Evolutionary conservation across 2,113 vertebrate species (phyloP), one percentile per base, ranked within the genome.

Genomic region (Barbus barbus): DNA sequence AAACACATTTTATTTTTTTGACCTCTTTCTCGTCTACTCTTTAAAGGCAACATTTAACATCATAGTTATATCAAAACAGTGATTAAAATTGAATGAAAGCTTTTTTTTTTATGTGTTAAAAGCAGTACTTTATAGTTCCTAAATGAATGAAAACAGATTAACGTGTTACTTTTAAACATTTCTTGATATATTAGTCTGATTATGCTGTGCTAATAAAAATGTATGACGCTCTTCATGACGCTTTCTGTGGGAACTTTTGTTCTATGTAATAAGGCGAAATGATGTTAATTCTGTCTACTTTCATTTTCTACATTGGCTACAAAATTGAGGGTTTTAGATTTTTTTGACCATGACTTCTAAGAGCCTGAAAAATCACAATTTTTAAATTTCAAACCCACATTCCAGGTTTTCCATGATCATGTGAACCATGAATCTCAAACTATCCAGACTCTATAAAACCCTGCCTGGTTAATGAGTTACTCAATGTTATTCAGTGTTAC

Each of bases 381-480:
- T 7, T 7, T 1, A 44, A 7, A 41, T 13, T 6, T 26, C 3
- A 24, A 26, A 61, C 4, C 38, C 11, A 72, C 20, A 24, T n/a
- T 72, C 2, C 22, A 24, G 22, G 22, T 13, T 72, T 20, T 22
- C 20, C 67, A 71, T 2, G 33, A 71, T 36, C 31, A 71, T 72
- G 69, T 13, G 12, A 44, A 44, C 12, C 22, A 44, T 26, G 13
- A 73, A 73, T 46, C 12, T 16, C 69, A 72, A 46, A 73, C 69
- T 2, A 26, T 63, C 60, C 1, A 9, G 36, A 16, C n/a, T 38
- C 18, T 56, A 38, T 60, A 24, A 78, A 78, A 78, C 1, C 2
- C 38, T 44, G 72, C 41, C 60, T 33, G 78, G 60, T 80, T 51
- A 80, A 80, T 67, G 60, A 80, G 2, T 67, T 4, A 48, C 78